phyloP scores from a whole-genome alignment of 2,797 vertebrate genomes.

The Naso thynnoides region DNA sequence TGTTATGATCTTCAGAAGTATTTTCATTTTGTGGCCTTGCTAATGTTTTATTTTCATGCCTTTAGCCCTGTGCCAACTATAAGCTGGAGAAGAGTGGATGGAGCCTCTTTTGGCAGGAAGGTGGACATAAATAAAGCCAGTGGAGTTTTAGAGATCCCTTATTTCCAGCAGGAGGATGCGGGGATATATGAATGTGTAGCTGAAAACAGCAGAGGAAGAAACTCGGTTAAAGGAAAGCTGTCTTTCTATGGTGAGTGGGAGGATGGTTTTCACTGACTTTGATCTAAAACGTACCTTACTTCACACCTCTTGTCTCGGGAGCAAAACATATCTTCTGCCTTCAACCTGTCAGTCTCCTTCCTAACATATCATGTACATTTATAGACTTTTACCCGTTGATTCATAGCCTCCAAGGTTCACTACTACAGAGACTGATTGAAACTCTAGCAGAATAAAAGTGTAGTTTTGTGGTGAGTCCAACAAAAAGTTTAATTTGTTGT shows the following conservation, averaged over 20 bases:
- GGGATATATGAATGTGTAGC: conserved; percentile 93
- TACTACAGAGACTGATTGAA: conserved; percentile 38
- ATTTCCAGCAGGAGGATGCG: conserved; percentile 94
- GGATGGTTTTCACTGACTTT: conserved; percentile 42
- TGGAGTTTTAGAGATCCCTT: conserved; percentile 93
- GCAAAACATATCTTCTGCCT: conserved; percentile 23
- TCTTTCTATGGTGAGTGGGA: conserved; percentile 91
- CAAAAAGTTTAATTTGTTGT: conserved; percentile 72
- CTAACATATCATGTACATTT: conserved; percentile 44
- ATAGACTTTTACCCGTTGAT: conserved; percentile 42
- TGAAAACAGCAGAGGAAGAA: conserved; percentile 93
- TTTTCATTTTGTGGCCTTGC: conserved; percentile 36
- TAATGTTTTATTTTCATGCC: conserved; percentile 20
- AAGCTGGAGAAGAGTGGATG: conserved; percentile 92
- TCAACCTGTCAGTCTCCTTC: conserved; percentile 36
- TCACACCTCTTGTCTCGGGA: conserved; percentile 29
- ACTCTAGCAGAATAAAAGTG: conserved; percentile 36
- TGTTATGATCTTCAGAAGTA: background rate
- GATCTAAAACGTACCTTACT: conserved; percentile 43
- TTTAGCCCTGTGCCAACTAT: conserved; percentile 92
- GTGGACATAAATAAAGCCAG: conserved; percentile 90
- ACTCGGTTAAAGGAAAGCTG: conserved; percentile 91
- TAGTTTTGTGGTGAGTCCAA: conserved; percentile 36
- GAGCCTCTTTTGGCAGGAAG: conserved; percentile 90
- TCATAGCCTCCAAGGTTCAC: conserved; percentile 38